Evolutionary conservation across 2,888 invertebrate species (phyloP).

Genomic region (Parelbella ahira): DNA sequence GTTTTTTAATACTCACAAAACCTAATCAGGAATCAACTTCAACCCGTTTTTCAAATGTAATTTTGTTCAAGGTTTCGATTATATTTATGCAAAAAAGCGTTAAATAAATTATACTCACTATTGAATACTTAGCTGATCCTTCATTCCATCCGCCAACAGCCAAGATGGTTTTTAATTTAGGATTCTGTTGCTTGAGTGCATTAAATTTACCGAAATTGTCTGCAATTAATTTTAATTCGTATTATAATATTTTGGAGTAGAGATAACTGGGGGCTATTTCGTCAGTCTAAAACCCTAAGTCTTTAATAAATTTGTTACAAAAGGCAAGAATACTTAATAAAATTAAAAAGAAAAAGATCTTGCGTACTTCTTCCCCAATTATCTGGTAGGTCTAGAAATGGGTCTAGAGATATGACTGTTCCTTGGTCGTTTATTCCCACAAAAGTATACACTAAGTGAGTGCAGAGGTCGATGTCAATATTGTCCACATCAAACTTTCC

Average conservation of each 20-base stretch:
- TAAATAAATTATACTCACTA: conserved; percentile 54
- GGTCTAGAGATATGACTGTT: conserved; percentile 77
- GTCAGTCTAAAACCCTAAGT: too few species aligned
- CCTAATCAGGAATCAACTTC: too few species aligned
- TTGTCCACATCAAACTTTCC: conserved; percentile 84
- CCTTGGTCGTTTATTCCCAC: conserved; percentile 82
- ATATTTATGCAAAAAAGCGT: too few species aligned
- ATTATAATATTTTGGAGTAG: too few species aligned
- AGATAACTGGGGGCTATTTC: too few species aligned
- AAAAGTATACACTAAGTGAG: conserved; percentile 88
- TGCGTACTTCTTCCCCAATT: conserved; percentile 75
- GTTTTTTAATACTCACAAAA: too few species aligned
- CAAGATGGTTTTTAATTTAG: conserved; percentile 78
- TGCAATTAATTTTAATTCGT: too few species aligned
- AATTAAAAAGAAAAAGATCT: too few species aligned
- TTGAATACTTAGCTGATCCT: conserved; percentile 81
- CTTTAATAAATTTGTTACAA: too few species aligned
- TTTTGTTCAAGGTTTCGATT: too few species aligned
- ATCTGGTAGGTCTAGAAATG: conserved; percentile 82
- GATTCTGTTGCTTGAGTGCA: conserved; percentile 71
- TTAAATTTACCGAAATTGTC: conserved; percentile 78
- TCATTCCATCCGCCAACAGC: conserved; percentile 87
- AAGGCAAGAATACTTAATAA: too few species aligned
- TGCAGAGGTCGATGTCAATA: conserved; percentile 85
- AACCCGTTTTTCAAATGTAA: too few species aligned